A percentile compares a stretch with the other conserved stretches of the same genome.
Evolutionary conservation across 2,113 vertebrate genomes (phyloP).

Genomic region (Tachycineta bicolor): DNA sequence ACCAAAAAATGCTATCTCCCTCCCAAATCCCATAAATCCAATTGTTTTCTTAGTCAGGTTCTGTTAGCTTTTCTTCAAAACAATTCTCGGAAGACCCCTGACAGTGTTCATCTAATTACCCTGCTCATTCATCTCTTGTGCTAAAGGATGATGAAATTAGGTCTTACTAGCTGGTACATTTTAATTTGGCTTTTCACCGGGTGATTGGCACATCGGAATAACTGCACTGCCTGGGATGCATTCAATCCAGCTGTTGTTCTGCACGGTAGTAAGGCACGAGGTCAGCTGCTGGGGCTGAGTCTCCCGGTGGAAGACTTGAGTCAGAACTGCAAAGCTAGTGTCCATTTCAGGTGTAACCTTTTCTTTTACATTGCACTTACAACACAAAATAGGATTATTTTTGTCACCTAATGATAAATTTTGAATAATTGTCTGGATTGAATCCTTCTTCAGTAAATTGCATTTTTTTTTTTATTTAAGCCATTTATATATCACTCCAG

Average conservation of each 20-base stretch:
- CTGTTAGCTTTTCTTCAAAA: not conserved
- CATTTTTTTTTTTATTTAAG: not conserved
- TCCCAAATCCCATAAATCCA: not conserved
- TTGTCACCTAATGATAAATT: not conserved
- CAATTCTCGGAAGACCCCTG: not conserved
- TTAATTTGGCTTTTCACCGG: not conserved
- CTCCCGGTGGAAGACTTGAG: not conserved
- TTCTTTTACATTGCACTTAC: not conserved
- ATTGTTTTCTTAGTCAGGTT: not conserved
- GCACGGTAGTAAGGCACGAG: not conserved
- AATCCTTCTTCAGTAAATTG: not conserved
- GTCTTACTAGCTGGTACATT: not conserved
- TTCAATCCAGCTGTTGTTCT: not conserved
- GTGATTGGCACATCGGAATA: not conserved
- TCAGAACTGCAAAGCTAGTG: not conserved
- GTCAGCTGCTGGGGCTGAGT: not conserved
- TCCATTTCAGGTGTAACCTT: not conserved
- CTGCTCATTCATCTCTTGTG: not conserved
- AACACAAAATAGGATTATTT: not conserved
- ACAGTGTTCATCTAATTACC: not conserved
- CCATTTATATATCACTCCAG: not conserved
- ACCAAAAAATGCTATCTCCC: not conserved
- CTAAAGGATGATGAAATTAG: conserved; percentile 21
- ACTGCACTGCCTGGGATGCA: not conserved
- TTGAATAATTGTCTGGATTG: not conserved